A percentile compares a stretch with the other conserved stretches of the same genome.
These are phyloP conservation scores for Bugula neritina DNA, from an alignment of 2,888 invertebrate species.

Conservation along the genomic window DNA sequence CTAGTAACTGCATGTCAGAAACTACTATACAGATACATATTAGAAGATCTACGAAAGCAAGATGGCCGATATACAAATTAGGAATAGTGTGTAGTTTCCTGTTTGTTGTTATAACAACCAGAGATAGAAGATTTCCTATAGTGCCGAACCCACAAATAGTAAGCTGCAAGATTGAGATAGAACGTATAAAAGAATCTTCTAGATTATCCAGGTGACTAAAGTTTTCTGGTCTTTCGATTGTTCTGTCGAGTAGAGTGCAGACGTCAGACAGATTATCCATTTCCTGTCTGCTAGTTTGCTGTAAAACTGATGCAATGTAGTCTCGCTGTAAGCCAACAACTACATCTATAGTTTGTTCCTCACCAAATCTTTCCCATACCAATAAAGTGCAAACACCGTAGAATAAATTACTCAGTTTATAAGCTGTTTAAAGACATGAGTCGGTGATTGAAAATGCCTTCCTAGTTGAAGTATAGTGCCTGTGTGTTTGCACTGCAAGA, in stretches of 20 bases:
- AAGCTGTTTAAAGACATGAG: too few species aligned
- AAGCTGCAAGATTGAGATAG: not conserved
- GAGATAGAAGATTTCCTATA: not conserved
- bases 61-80: conserved; percentile 2
- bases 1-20: not conserved
- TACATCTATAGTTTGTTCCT: too few species aligned
- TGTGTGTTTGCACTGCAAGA: too few species aligned
- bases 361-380: too few species aligned
- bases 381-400: too few species aligned
- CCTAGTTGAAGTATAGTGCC: too few species aligned
- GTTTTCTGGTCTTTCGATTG: not conserved
- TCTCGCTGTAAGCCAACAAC: too few species aligned
- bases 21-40: not conserved
- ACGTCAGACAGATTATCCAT: not conserved
- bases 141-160: not conserved
- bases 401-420: too few species aligned
- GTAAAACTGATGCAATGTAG: too few species aligned
- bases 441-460: too few species aligned
- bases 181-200: not conserved
- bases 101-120: not conserved
- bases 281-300: too few species aligned
- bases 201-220: not conserved
- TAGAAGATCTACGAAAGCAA: not conserved
- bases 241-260: not conserved
- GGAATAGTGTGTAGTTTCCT: conserved; percentile 20